Base-by-base conservation (phyloP, 2,888 invertebrate species). In the Metopia argyrocephala region DNA sequence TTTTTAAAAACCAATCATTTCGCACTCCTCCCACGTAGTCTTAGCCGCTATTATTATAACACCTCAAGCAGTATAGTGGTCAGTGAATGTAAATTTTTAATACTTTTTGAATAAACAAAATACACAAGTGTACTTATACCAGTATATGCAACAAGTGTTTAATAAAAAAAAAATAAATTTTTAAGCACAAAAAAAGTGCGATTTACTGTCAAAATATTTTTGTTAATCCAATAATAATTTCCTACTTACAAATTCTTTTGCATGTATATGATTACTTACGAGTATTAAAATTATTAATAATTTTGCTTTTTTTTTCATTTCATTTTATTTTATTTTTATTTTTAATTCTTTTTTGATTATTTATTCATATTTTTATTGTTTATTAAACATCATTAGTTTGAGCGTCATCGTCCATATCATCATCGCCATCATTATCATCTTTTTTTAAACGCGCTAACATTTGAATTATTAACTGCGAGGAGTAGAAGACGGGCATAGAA, bases 121-220 rank as follows among this genome's bases (percentile, higher is more conserved):
- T 31, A 31, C 31, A 9, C 9, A 31, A 1, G 31, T 15, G 0
- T 31, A 3, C 15, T 9, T 38, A 4, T 15, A 38, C 3, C 15
- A 12, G 38, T 9, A 3, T 15, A 38, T 38, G 65, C 59, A 23
- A 59, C 15, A 76, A 76, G 59, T 71, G 61, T 31, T 65, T 59
- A 66, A 78, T 73, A 66, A 61, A 73, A 78, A 38, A 38, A 4
- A 38, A 12, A 38, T 15, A 38, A 12, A 31, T 12, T 3, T 12
- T 3, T 3, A 31, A 31, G 9, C 9, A 31, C 9, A 38, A 38
- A 38, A 38, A 38, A 62, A 68, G 73, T 78, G 61, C 66, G 54
- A 68, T 78, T 78, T 66, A 78, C 71, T 73, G 71, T 78, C 68
- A 69, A 79, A 79, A 79, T 75, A 69, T 79, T 79, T 79, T 75